Conservation (phyloP, 64 coral and sea anemone genomes). For the Porites lutea region DNA sequence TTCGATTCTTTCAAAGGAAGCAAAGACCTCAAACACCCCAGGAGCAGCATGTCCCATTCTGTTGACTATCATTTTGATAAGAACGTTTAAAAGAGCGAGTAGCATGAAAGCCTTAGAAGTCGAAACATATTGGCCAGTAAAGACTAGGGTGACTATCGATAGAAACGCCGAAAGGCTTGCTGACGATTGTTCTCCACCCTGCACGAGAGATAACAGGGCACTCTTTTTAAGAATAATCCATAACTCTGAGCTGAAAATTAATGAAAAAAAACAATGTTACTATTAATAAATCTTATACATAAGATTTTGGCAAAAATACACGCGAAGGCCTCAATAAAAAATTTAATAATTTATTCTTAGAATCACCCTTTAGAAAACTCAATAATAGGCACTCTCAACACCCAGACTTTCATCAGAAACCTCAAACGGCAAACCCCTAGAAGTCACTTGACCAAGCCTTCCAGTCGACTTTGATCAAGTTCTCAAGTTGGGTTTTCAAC, state of each 20-base stretch:
- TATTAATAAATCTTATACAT: too few species aligned
- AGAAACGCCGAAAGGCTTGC: neutral
- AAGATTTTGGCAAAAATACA: too few species aligned
- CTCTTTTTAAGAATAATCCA: slow-evolving; percentile 13
- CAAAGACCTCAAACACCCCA: neutral
- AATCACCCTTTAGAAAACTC: too few species aligned
- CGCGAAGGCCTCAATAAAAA: too few species aligned
- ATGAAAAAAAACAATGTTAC: too few species aligned
- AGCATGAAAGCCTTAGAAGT: slow-evolving; percentile 41
- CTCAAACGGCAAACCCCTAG: too few species aligned
- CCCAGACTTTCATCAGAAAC: too few species aligned
- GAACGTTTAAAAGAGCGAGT: slow-evolving; percentile 20
- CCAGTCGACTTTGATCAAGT: too few species aligned
- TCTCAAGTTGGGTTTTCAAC: too few species aligned
- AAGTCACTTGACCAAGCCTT: too few species aligned
- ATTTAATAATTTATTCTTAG: too few species aligned
- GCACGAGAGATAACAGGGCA: slow-evolving; percentile 14
- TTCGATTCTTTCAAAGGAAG: neutral
- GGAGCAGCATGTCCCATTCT: neutral
- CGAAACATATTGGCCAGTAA: neutral
- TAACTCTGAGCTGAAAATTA: neutral
- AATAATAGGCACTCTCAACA: too few species aligned
- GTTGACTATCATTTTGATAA: neutral
- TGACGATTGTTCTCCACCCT: neutral
- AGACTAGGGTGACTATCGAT: neutral